Evolutionary conservation across 2,797 vertebrate genomes (phyloP), one percentile per base, ranked within the genome.

Genomic region (Sebastes umbrosus): DNA sequence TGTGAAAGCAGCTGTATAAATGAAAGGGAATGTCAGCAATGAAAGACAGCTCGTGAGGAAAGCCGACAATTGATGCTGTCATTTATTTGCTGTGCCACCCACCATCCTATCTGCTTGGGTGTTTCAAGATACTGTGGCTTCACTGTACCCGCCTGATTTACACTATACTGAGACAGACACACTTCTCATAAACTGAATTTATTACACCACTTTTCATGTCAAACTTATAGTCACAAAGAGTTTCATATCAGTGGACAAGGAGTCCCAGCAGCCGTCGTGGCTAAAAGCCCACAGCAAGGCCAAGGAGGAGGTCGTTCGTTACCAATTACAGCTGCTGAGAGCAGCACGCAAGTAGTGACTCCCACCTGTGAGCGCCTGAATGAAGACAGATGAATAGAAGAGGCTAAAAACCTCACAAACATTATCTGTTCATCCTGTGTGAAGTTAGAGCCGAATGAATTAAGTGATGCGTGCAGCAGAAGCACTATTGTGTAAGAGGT

Each of bases 21-120:
- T 84, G 64, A 85, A 87, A 83, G 58, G 31, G 62, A 80, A 79
- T 59, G 74, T 74, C 75, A 84, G 63, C 59, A 29, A 77, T 69
- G 64, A 80, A 75, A 75, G 82, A 66, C 73, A 63, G n/a, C 68
- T 82, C 4, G 31, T 63, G 78, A 85, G 73, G 50, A 79, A 46
- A 84, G 75, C 63, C 83, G 80, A 92, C 86, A 90, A 81, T 80
- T 69, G 55, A 83, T 72, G 87, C 83, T 74, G 71, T 83, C 82
- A 70, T 84, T 76, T 74, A 62, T 82, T 79, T 79, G 34, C 64
- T 77, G 55, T 39, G 73, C 88, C 85, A 85, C 90, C 82, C 91
- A 93, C 86, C 60, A 66, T 78, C 75, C 62, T 84, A 43, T 87
- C 60, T 83, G 69, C 77, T 65, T 76, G 80, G 54, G 69, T 74